phyloP scores from a whole-genome alignment of 2,888 invertebrate genomes.

The Euproctis similis region DNA sequence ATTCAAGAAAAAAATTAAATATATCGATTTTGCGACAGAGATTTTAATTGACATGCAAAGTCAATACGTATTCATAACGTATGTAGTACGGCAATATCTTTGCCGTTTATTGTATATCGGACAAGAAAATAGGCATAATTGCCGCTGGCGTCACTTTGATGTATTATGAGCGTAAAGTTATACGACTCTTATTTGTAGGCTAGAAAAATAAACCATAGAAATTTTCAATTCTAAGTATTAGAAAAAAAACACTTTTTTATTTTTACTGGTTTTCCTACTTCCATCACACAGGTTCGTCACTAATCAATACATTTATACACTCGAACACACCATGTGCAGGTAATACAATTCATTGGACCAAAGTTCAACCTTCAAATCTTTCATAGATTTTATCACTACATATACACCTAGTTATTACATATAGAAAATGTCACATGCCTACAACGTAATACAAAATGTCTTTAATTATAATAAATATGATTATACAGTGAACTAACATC shows the following conservation, averaged over 20 bases:
- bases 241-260: too few species aligned
- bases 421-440: constrained; percentile 24
- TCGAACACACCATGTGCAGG: constrained; percentile 65
- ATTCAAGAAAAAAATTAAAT: constrained; percentile 2
- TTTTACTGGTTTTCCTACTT: constrained; percentile 15
- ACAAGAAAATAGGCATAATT: too few species aligned
- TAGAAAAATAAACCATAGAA: too few species aligned
- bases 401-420: constrained; percentile 17
- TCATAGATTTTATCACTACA: constrained; percentile 33
- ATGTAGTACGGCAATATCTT: too few species aligned
- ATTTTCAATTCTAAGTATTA: too few species aligned
- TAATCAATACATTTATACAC: constrained; percentile 29
- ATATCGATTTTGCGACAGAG: neutral
- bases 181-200: too few species aligned
- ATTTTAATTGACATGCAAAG: constrained; percentile 20
- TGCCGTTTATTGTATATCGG: too few species aligned
- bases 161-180: too few species aligned
- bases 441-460: constrained; percentile 23
- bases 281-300: constrained; percentile 13
- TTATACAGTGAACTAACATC: constrained; percentile 33
- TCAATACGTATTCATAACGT: too few species aligned
- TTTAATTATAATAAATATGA: constrained; percentile 27
- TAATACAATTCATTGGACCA: constrained; percentile 72
- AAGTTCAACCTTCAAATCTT: constrained; percentile 71
- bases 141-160: too few species aligned